Base-by-base conservation (phyloP, 2,113 vertebrate species). In the Fregata magnificens region DNA sequence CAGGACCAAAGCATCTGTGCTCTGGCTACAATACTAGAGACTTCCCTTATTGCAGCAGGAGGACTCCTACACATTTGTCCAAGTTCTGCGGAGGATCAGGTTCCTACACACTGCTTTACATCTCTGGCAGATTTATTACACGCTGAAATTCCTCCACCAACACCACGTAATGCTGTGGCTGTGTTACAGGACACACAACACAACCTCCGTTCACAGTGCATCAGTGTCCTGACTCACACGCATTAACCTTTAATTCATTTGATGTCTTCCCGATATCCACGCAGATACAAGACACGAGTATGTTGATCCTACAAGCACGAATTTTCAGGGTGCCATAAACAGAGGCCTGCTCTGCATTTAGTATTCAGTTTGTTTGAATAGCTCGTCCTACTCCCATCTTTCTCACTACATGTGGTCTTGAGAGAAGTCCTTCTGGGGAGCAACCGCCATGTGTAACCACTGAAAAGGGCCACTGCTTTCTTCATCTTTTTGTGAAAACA, bases 201-300 rank as follows among this genome's bases (percentile, higher is more conserved):
- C 61, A 53, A 6, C 32, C n/a, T 84, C 73, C 29, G 4, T 15
- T 13, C 36, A 14, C 1, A 0, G 31, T 0, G 0, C 69, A 16
- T 22, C 1, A 0, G 5, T n/a, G 50, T 36, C 55, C 47, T 62
- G 63, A 36, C 50, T 53, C 3, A 3, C 2, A 2, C 19, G 10
- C 42, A 59, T 63, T 34, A 66, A 52, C 49, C 28, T 66, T 44
- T 12, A 65, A 28, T 40, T 58, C 18, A 20, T 83, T 90, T 83
- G 34, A 25, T 66, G 31, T 66, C 73, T 78, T 53, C 44, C 50
- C 1, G 0, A 42, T 52, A 53, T 66, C 45, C 8, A 8, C 2
- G 10, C 22, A 79, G 66, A 36, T 5, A 40, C 11, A 32, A 44
- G 63, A 28, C 59, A 44, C 0, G 3, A 36, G 44, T 13, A 11